phyloP scores from a whole-genome alignment of 2,113 vertebrate species.

The Cricetomys ansorgei region DNA sequence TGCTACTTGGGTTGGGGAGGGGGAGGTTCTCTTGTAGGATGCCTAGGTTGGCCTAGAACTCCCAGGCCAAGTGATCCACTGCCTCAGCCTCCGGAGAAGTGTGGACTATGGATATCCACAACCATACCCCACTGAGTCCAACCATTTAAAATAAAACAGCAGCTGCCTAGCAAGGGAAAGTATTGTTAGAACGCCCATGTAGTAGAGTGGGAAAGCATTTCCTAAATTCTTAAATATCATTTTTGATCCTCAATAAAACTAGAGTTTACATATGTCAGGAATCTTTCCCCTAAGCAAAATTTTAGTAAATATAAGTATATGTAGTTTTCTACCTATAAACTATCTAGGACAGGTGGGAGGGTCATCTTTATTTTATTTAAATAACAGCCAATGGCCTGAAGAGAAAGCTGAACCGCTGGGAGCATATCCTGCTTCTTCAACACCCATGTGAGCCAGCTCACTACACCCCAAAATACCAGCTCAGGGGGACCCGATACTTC shows the following conservation, averaged over 20 bases:
- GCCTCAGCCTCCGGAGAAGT: not conserved
- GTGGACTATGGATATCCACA: not conserved
- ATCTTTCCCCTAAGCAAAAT: slow-evolving; percentile 9
- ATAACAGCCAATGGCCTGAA: not conserved
- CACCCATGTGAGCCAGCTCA: fast-evolving
- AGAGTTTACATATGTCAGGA: not conserved
- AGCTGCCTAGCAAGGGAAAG: not conserved
- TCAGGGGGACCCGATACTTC: not conserved
- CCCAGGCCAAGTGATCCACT: not conserved
- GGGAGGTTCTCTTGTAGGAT: not conserved
- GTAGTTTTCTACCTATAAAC: slow-evolving; percentile 59
- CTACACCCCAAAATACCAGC: too few species aligned
- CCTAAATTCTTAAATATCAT: slow-evolving; percentile 15
- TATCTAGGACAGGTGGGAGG: slow-evolving; percentile 60
- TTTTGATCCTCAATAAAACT: not conserved
- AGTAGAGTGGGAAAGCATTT: not conserved
- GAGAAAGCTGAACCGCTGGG: not conserved
- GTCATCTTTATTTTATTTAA: slow-evolving; percentile 28
- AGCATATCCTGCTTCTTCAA: not conserved
- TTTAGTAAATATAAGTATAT: slow-evolving; percentile 69
- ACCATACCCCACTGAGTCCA: not conserved
- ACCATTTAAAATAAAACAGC: not conserved
- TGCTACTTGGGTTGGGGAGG: not conserved
- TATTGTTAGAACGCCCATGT: not conserved
- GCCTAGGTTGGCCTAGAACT: not conserved